Percentiles rank a stretch among this genome's conserved stretches.
Conservation (phyloP, 2,797 vertebrate genomes). For the Anisognathus igniventris region DNA sequence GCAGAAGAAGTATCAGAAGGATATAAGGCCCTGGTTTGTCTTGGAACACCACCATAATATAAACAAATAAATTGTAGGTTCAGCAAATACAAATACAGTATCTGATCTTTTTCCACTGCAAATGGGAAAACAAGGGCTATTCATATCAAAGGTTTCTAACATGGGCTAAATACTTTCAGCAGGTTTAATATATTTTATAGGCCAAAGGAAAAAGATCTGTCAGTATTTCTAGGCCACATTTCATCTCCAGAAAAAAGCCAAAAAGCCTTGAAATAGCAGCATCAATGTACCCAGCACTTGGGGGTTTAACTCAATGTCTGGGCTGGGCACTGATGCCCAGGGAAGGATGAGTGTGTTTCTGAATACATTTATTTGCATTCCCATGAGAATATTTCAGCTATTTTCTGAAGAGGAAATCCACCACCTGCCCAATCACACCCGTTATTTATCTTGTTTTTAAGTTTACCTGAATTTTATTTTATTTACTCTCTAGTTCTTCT, state of each 20-base stretch:
- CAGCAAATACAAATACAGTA: neutral
- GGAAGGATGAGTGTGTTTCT: neutral
- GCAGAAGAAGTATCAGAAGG: neutral
- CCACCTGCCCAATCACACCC: rapidly evolving
- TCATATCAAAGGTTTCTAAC: neutral
- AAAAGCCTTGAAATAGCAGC: neutral
- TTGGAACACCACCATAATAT: neutral
- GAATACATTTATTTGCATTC: neutral
- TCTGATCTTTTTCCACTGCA: neutral
- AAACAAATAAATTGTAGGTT: neutral
- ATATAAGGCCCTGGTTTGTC: neutral
- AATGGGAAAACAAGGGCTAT: neutral
- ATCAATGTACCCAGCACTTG: neutral
- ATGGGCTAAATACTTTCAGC: neutral
- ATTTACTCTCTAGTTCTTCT: neutral
- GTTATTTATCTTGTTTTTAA: neutral
- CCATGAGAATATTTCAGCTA: neutral
- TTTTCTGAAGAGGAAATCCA: neutral
- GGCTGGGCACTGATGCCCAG: too few relatives aligned
- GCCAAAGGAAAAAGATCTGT: neutral
- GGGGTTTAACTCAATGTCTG: neutral
- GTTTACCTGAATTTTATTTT: neutral
- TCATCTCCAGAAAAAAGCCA: neutral
- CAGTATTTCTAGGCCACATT: neutral
- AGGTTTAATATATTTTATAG: neutral